phyloP scores from a whole-genome alignment of 2,797 vertebrate species.

The Characodon lateralis region DNA sequence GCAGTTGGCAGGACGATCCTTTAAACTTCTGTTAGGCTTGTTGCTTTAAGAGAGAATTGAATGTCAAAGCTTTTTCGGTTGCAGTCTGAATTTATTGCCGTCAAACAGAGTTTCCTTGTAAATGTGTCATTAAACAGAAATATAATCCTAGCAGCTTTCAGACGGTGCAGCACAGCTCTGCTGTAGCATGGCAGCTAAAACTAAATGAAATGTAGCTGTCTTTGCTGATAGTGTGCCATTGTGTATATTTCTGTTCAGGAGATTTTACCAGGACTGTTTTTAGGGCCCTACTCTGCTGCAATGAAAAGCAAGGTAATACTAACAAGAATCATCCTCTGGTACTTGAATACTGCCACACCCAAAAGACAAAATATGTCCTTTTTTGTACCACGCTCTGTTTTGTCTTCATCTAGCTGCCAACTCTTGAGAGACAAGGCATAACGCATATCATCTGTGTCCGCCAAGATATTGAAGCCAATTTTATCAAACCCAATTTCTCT shows the following conservation, averaged over 20 bases:
- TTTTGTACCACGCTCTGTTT: not conserved
- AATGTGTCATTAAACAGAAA: not conserved
- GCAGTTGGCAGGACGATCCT: no score
- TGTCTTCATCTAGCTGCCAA: conserved; percentile 84
- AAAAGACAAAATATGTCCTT: not conserved
- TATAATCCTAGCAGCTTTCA: not conserved
- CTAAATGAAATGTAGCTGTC: not conserved
- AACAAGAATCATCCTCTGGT: not conserved
- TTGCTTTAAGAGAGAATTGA: no score
- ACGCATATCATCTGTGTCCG: conserved; percentile 97
- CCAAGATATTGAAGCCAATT: conserved; percentile 99
- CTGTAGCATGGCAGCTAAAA: not conserved
- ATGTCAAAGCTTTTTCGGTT: not conserved
- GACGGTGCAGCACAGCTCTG: not conserved
- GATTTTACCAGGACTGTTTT: conserved; percentile 96
- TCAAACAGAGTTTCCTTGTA: not conserved
- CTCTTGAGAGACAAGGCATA: conserved; percentile 94
- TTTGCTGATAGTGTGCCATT: conserved; percentile 8
- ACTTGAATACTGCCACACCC: not conserved
- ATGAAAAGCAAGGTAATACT: conserved; percentile 97
- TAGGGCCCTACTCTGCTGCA: conserved; percentile 98
- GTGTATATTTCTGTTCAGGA: conserved; percentile 79
- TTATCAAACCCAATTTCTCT: conserved; percentile 99
- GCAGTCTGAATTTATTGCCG: not conserved
- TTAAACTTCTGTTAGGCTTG: no score